Conservation (phyloP, 2,797 vertebrate genomes). For the Eremophila alpestris region DNA sequence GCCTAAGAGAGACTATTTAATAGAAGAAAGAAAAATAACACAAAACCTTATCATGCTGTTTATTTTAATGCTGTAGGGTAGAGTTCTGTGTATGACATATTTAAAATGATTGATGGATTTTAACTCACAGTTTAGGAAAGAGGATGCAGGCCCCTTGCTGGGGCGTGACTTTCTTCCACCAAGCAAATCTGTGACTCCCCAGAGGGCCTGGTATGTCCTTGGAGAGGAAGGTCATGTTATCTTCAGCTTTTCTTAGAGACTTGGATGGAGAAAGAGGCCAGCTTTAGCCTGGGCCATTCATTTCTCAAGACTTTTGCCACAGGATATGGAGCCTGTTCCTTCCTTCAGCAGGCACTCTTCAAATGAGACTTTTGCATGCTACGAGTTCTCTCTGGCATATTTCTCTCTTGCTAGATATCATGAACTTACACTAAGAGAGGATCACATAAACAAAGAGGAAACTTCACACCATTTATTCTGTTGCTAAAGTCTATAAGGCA, state of each 20-base stretch:
- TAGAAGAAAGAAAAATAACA: constrained; percentile 28
- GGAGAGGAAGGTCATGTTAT: not conserved
- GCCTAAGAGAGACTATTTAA: not conserved
- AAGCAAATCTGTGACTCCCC: not conserved
- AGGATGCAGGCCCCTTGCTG: not conserved
- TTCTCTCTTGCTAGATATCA: not conserved
- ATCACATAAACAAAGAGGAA: not conserved
- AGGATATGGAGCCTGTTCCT: not conserved
- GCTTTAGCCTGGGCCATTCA: not conserved
- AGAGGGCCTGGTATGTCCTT: not conserved
- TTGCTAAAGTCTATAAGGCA: not conserved
- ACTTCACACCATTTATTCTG: not conserved
- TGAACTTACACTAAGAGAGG: not conserved
- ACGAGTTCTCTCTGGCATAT: not conserved
- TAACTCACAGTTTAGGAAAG: not conserved
- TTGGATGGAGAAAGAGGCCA: not conserved
- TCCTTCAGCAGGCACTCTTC: not conserved
- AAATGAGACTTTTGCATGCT: not conserved
- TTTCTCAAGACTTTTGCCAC: not conserved
- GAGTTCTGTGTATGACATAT: not conserved
- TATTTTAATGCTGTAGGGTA: constrained; percentile 33
- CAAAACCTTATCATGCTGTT: not conserved
- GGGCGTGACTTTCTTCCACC: not conserved
- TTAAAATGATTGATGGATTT: constrained; percentile 48
- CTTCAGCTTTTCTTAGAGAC: not conserved